These are phyloP conservation scores for Erpetoichthys calabaricus DNA, from an alignment of 2,797 vertebrate genomes.

Conservation along the genomic window DNA sequence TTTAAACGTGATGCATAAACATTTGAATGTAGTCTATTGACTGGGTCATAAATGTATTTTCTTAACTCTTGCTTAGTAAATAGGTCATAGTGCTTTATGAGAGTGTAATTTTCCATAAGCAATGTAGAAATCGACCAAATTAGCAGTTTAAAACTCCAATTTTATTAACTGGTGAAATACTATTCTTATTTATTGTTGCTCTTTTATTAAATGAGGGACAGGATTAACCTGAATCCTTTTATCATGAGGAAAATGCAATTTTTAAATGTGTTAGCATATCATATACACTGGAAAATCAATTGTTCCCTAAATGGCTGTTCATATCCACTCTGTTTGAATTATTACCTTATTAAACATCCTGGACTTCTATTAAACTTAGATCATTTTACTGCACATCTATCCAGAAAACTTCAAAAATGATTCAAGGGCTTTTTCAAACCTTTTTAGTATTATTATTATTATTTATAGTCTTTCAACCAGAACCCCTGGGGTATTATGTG, in stretches of 20 bases:
- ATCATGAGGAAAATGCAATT: slow-evolving; percentile 23
- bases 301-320: slow-evolving; percentile 36
- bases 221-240: slow-evolving; percentile 22
- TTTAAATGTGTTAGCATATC: slow-evolving; percentile 19
- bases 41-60: no score
- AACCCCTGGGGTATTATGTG: slow-evolving; percentile 29
- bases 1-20: no score
- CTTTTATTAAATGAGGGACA: slow-evolving; percentile 17
- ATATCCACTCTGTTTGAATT: slow-evolving; percentile 50
- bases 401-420: slow-evolving; percentile 43
- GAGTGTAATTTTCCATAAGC: no score
- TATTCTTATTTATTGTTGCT: neutral
- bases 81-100: no score
- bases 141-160: no score
- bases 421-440: no score
- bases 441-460: slow-evolving; percentile 30
- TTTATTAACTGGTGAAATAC: no score
- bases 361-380: slow-evolving; percentile 37
- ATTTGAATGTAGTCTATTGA: no score
- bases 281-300: slow-evolving; percentile 40
- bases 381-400: slow-evolving; percentile 33
- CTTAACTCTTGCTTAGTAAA: no score
- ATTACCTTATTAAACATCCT: slow-evolving; percentile 53
- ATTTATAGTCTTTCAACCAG: slow-evolving; percentile 43
- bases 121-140: no score